A percentile compares a stretch with the other conserved stretches of the same genome.
phyloP scores from a whole-genome alignment of 2,888 invertebrate genomes.

The Gymnosoma rotundatum region DNA sequence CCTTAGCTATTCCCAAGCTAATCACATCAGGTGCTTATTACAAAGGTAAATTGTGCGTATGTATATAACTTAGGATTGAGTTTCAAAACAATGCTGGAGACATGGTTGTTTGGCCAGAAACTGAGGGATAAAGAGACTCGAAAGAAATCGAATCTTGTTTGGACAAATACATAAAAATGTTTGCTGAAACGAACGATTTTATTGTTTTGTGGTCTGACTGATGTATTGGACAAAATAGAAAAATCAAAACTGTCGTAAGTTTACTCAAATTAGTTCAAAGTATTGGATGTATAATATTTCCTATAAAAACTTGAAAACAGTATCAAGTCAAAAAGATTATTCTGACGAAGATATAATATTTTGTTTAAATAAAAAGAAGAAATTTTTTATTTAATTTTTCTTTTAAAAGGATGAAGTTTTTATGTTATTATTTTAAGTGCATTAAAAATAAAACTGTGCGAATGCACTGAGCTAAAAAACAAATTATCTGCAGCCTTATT shows the following conservation, averaged over 20 bases:
- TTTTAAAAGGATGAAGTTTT: not conserved
- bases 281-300: too few relatives aligned
- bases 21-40: not conserved
- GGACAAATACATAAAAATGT: slow-evolving; percentile 14
- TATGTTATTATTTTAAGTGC: not conserved
- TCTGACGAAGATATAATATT: too few relatives aligned
- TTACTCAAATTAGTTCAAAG: not conserved
- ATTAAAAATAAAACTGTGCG: too few relatives aligned
- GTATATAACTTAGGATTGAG: slow-evolving; percentile 9
- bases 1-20: too few relatives aligned
- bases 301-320: too few relatives aligned
- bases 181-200: not conserved
- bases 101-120: too few relatives aligned
- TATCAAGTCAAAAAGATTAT: too few relatives aligned
- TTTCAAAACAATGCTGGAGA: slow-evolving; percentile 15
- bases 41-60: slow-evolving; percentile 29
- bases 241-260: slow-evolving; percentile 3
- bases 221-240: slow-evolving; percentile 17
- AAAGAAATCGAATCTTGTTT: not conserved
- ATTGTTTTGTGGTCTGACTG: slow-evolving; percentile 16
- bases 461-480: too few relatives aligned
- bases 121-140: too few relatives aligned
- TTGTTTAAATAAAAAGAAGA: not conserved
- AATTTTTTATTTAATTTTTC: too few relatives aligned
- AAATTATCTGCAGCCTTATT: too few relatives aligned